Evolutionary conservation across 2,113 vertebrate genomes (phyloP), one percentile per base, ranked within the genome.

Genomic region (Poeciliopsis occidentalis): DNA sequence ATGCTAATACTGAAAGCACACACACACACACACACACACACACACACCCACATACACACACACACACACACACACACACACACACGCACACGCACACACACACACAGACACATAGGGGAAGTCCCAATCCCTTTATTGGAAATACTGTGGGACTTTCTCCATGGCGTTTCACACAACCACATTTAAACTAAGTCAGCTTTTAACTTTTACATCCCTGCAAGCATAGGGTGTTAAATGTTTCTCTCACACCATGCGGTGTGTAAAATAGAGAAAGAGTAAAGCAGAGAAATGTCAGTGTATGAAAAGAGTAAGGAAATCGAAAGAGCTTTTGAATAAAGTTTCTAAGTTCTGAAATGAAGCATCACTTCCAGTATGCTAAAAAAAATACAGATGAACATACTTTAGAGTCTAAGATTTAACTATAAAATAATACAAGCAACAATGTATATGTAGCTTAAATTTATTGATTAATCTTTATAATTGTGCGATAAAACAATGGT

Each of bases 241-340:
- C 80, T 85, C 86, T 78, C 75, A 90, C 83, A 82, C 68, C 90
- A 86, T 17, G 69, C 4, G 68, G 87, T 81, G 72, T 82, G 83
- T 26, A 73, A 86, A 90, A 91, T 84, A 88, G 88, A 91, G 72
- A 64, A 64, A 71, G 82, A 68, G 74, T 83, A 2, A 37, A 37
- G 11, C 34, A 37, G 72, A 85, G 84, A 88, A 84, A 83, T 87
- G 81, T 80, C 87, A 77, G 87, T 82, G 82, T 26, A 75, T 72
- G 77, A 84, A 82, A 51, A 76, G 54, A 86, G 76, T 65, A 67
- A 78, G 31, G 51, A 76, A 79, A 75, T 31, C 15, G 10, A 81
- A 30, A 67, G 19, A 74, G 67, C 82, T 89, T 74, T 78, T 81
- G 75, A 81, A 81, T 77, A 64, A 82, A 85, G 51, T 78, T 85